phyloP scores from a whole-genome alignment of 2,888 invertebrate genomes.

The Helleia helle region DNA sequence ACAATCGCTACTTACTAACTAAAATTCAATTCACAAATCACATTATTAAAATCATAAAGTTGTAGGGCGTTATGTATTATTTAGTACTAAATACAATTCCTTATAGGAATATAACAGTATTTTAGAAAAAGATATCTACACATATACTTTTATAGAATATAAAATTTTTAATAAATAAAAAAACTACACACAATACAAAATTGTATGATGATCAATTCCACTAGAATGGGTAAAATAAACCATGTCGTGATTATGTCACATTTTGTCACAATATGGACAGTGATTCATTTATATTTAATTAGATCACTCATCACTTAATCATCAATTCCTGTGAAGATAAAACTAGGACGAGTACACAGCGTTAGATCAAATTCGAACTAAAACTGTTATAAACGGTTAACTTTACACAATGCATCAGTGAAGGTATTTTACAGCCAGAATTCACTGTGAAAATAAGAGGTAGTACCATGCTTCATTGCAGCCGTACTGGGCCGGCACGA shows the following conservation, averaged over 20 bases:
- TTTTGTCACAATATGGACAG: conserved; percentile 70
- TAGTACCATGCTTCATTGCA: too few species aligned
- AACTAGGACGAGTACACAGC: conserved; percentile 54
- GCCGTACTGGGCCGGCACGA: too few species aligned
- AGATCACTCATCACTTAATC: conserved; percentile 52
- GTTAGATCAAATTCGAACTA: conserved; percentile 1
- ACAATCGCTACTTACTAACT: conserved; percentile 3
- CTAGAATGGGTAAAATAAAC: conserved; percentile 9
- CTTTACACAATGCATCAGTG: too few species aligned
- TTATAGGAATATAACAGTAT: conserved; percentile 12
- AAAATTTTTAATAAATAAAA: conserved; percentile 1
- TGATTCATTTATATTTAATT: conserved; percentile 31
- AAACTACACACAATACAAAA: neutral
- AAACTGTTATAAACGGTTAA: neutral
- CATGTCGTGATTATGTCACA: conserved; percentile 30
- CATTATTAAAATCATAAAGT: neutral
- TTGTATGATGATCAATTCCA: conserved; percentile 4
- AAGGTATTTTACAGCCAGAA: too few species aligned
- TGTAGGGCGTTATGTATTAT: neutral
- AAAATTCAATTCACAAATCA: conserved; percentile 10
- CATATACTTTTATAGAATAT: neutral
- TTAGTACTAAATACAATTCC: conserved; percentile 15
- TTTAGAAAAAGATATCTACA: neutral
- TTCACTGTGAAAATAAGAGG: too few species aligned
- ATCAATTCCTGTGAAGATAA: conserved; percentile 71